Evolutionary conservation across 2,113 vertebrate genomes (phyloP).

Genomic region (Prinia subflava): DNA sequence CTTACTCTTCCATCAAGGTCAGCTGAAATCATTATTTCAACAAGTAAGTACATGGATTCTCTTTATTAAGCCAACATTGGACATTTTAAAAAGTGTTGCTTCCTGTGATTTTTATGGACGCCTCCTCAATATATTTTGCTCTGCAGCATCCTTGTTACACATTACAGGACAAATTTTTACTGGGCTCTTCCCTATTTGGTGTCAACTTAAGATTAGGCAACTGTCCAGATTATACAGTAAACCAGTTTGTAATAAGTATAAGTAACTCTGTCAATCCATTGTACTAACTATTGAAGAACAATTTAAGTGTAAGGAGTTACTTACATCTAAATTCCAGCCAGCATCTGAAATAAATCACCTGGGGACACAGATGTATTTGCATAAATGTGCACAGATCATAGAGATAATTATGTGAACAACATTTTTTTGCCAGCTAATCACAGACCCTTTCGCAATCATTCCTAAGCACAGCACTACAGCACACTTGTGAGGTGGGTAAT

Average conservation of each 20-base stretch:
- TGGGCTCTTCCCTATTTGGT: background rate
- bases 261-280: background rate
- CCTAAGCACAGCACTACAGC: background rate
- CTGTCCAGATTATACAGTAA: background rate
- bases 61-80: background rate
- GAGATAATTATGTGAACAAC: background rate
- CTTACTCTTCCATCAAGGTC: background rate
- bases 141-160: background rate
- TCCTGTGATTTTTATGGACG: background rate
- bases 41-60: background rate
- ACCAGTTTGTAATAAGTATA: background rate
- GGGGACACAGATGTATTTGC: background rate
- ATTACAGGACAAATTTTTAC: background rate
- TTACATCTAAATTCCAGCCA: background rate
- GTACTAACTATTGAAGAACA: background rate
- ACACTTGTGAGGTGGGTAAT: background rate
- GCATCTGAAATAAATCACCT: slow-evolving; percentile 19
- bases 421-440: background rate
- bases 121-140: background rate
- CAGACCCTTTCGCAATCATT: background rate
- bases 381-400: slow-evolving; percentile 27
- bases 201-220: background rate
- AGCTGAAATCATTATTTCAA: background rate
- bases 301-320: background rate
- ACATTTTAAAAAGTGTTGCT: background rate